Evolutionary conservation across 2,113 vertebrate genomes (phyloP).

Genomic region (Leucopternis melanops): DNA sequence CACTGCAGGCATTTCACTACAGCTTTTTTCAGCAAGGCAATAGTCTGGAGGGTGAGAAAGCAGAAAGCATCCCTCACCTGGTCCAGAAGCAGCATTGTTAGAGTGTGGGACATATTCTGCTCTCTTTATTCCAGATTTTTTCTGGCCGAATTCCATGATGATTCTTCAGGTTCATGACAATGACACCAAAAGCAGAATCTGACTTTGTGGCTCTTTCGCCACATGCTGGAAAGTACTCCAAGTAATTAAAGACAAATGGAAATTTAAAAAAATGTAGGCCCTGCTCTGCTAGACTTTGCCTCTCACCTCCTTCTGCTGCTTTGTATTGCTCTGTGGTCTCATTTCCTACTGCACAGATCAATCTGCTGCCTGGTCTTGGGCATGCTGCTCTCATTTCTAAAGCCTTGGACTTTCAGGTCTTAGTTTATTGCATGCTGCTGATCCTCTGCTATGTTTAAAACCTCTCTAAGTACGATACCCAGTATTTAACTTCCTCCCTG

Average conservation of each 20-base stretch:
- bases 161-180: neutral
- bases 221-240: neutral
- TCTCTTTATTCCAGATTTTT: neutral
- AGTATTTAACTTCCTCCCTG: neutral
- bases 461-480: neutral
- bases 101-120: neutral
- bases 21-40: neutral
- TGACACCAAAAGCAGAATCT: neutral
- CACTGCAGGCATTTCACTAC: neutral
- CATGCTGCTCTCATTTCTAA: neutral
- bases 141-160: neutral
- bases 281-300: neutral
- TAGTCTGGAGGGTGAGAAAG: neutral
- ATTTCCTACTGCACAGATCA: neutral
- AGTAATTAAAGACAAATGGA: neutral
- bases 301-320: neutral
- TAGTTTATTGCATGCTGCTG: neutral
- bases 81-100: neutral
- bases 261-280: neutral
- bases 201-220: neutral
- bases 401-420: neutral
- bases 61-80: neutral
- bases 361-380: neutral
- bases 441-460: neutral
- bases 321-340: neutral